phyloP scores from a whole-genome alignment of 1,140 invertebrate species.

The Heliothis subflexa region DNA sequence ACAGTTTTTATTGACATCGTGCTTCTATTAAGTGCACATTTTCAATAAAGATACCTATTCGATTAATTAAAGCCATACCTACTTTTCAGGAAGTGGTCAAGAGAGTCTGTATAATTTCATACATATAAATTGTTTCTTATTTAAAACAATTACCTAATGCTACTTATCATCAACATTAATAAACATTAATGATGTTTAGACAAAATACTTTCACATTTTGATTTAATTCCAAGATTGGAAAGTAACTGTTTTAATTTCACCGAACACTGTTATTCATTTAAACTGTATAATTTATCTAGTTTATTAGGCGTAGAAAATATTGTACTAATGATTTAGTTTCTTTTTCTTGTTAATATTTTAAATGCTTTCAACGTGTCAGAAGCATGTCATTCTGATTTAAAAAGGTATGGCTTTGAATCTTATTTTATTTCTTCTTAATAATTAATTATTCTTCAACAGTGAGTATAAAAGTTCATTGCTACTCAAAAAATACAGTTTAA shows the following conservation, averaged over 20 bases:
- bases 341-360: conserved; percentile 5
- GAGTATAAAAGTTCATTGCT: too few relatives aligned
- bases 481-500: too few relatives aligned
- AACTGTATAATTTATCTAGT: conserved; percentile 30
- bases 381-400: background rate
- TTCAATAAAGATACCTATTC: too few relatives aligned
- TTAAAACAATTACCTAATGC: conserved; percentile 7
- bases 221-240: conserved; percentile 27
- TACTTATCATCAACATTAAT: conserved; percentile 20
- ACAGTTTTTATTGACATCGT: too few relatives aligned
- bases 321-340: background rate
- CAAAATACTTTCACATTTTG: conserved; percentile 32
- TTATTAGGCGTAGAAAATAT: conserved; percentile 15
- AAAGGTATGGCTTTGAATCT: background rate
- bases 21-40: too few relatives aligned
- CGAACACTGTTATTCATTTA: conserved; percentile 3
- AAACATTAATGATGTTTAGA: conserved; percentile 34
- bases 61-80: background rate
- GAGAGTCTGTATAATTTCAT: background rate
- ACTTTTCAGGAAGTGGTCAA: too few relatives aligned
- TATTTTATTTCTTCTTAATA: background rate
- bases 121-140: conserved; percentile 5
- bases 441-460: background rate
- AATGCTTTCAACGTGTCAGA: background rate
- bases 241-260: conserved; percentile 37